Base-by-base conservation (phyloP, 2,888 invertebrate species). In the Serripes groenlandicus region DNA sequence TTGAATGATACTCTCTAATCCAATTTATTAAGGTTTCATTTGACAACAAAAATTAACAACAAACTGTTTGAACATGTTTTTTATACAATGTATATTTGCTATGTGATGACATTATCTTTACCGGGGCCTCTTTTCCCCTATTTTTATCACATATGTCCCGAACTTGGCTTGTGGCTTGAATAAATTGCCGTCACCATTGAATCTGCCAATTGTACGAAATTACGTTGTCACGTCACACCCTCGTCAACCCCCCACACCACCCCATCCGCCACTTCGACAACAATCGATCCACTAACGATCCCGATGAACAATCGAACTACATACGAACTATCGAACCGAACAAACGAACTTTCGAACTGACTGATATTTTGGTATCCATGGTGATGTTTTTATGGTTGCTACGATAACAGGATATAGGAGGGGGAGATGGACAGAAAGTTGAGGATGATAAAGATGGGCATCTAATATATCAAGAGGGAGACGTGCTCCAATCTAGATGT, bases 381-480 rank as follows among this genome's bases (percentile, higher is more conserved):
- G 37, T 23, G 28, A 70, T 77, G 54, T 42, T 56, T n/a, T 64
- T 35, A 68, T 78, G 75, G 81, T 78, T 80, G 78, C 72, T 75
- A 52, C 74, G 79, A n/a, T n/a, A n/a, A 81, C 83, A 86, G 83
- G 82, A 85, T 78, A 76, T 85, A 70, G 66, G 77, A 66, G 73
- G 89, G 85, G 72, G 87, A 83, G 58, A 89, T 80, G 89, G 97
- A 95, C 97, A 98, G 95, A 97, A 98, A 96, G 97, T 99, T 96
- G 98, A 98, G 97, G 94, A 99, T 96, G 99, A 99, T 96, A 97
- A 97, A 96, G 99, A 99, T 96, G 99, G 99, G 96, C 99, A 99
- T 96, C 98, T 99, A 96, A 97, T 99, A 96, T 99, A 99, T 97
- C 97, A 97, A 96, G 97, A 97, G 96, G 99, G 99, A 96, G 99